phyloP scores from a whole-genome alignment of 1,140 invertebrate genomes.

The Euura saliciscinereae region DNA sequence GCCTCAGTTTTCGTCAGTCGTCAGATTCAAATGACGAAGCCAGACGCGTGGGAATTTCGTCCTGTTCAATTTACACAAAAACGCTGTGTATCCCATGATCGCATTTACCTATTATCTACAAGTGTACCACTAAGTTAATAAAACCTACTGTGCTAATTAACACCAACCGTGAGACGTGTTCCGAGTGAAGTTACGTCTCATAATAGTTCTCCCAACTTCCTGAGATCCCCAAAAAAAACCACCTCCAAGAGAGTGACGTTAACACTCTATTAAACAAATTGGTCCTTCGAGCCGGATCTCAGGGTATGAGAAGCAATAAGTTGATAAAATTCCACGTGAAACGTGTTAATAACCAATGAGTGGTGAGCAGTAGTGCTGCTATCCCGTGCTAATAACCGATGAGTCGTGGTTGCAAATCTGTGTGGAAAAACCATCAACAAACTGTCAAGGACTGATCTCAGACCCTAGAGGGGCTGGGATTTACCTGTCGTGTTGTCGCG shows the following conservation, averaged over 20 bases:
- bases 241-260: no score
- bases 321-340: background rate
- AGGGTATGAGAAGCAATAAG: background rate
- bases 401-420: background rate
- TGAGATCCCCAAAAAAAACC: background rate
- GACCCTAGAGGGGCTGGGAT: no score
- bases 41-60: no score
- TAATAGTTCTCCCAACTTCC: background rate
- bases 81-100: no score
- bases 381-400: background rate
- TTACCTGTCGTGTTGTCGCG: background rate
- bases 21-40: no score
- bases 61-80: no score
- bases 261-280: background rate
- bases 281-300: constrained; percentile 1
- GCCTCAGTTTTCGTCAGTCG: background rate
- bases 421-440: background rate
- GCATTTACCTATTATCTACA: no score
- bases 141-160: background rate
- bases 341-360: background rate
- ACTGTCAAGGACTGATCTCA: background rate
- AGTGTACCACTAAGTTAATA: background rate
- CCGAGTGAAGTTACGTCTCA: background rate
- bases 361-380: background rate
- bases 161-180: background rate